Conservation (phyloP, 2,797 vertebrate species). For the Neopelma chrysocephalum region DNA sequence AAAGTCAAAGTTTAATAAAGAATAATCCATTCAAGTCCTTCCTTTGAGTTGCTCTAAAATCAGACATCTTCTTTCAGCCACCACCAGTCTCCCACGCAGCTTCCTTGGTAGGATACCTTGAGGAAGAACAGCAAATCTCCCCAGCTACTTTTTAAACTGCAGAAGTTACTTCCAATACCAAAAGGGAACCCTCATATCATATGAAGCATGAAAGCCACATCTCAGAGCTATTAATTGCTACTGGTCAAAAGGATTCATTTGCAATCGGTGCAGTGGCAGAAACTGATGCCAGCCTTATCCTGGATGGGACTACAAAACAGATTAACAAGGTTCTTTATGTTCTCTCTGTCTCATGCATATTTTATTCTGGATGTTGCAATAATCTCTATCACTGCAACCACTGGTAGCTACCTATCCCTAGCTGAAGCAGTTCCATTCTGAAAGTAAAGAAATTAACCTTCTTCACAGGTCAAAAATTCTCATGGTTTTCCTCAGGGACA, state of each 20-base stretch:
- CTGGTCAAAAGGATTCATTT: background rate
- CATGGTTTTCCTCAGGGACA: background rate
- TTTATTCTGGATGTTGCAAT: background rate
- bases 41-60: background rate
- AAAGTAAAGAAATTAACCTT: background rate
- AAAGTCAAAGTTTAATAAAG: background rate
- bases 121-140: background rate
- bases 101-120: background rate
- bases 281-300: background rate
- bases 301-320: background rate
- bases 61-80: background rate
- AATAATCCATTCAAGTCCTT: background rate
- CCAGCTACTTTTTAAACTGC: background rate
- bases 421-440: background rate
- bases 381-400: background rate
- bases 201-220: background rate
- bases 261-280: accelerated
- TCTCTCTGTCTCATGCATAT: background rate
- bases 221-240: background rate
- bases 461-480: background rate
- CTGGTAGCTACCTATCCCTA: background rate
- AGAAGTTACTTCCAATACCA: background rate
- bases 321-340: background rate
- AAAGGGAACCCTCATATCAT: accelerated
- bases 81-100: background rate